Conservation (phyloP, 2,888 invertebrate species). For the Antheraea assamensis region DNA sequence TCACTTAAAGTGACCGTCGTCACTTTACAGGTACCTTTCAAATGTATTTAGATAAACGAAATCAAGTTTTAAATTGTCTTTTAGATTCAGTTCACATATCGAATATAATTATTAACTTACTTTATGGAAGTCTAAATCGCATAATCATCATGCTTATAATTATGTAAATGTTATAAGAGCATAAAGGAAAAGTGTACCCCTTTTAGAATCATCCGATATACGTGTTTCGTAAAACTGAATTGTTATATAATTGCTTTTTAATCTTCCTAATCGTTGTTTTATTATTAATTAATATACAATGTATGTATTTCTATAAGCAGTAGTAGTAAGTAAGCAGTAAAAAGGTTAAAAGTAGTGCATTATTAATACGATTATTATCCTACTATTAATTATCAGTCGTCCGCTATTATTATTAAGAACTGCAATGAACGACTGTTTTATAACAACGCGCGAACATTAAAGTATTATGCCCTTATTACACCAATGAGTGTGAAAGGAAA, state of each 20-base stretch:
- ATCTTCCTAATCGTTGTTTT: background rate
- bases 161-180: background rate
- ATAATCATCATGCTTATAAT: conserved; percentile 10
- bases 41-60: conserved; percentile 56
- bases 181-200: background rate
- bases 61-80: conserved; percentile 31
- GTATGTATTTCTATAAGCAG: background rate
- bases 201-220: background rate
- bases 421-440: no score
- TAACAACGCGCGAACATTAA: no score
- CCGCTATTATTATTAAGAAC: no score
- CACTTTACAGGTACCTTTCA: conserved; percentile 49
- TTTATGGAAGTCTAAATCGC: conserved; percentile 16
- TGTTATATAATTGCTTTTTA: background rate
- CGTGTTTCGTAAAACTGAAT: background rate
- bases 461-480: no score
- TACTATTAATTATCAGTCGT: no score
- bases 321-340: background rate
- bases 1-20: conserved; percentile 47
- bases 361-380: no score
- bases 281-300: background rate
- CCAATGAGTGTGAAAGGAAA: no score
- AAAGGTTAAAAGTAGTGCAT: no score
- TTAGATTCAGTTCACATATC: conserved; percentile 33
- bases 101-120: conserved; percentile 37